These are phyloP conservation scores for Tetragnatha montana DNA, from an alignment of 2,888 invertebrate species.

Conservation along the genomic window DNA sequence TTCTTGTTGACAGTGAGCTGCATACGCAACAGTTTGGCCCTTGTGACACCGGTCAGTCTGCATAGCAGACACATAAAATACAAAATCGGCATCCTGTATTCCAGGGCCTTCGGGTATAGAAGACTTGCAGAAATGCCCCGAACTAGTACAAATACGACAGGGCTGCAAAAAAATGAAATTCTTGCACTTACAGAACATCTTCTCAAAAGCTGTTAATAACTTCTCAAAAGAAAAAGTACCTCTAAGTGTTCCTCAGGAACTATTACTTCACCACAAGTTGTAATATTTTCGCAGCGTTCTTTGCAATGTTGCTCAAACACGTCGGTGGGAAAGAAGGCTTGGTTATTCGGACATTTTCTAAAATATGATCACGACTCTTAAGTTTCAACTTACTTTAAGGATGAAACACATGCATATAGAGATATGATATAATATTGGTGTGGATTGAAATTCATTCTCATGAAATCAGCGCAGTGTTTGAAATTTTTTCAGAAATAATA, in stretches of 20 bases:
- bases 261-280: slow-evolving; percentile 96
- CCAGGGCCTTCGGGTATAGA: slow-evolving; percentile 81
- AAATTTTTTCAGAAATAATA: too few relatives aligned
- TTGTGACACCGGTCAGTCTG: slow-evolving; percentile 94
- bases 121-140: slow-evolving; percentile 85
- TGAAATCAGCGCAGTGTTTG: too few relatives aligned
- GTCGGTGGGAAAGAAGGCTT: slow-evolving; percentile 77
- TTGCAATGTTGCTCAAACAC: slow-evolving; percentile 83
- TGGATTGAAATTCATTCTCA: too few relatives aligned
- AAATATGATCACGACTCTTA: too few relatives aligned
- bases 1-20: slow-evolving; percentile 99
- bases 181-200: too few relatives aligned
- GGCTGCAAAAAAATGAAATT: slow-evolving; percentile 79
- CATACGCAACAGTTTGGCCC: slow-evolving; percentile 95
- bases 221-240: slow-evolving; percentile 79
- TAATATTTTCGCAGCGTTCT: slow-evolving; percentile 86
- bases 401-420: too few relatives aligned
- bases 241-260: slow-evolving; percentile 96
- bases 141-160: slow-evolving; percentile 90
- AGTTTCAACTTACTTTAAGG: too few relatives aligned
- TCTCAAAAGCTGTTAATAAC: too few relatives aligned
- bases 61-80: slow-evolving; percentile 96
- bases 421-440: too few relatives aligned
- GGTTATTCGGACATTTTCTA: slow-evolving; percentile 91
- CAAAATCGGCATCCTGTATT: slow-evolving; percentile 91